Evolutionary conservation across 2,797 vertebrate genomes (phyloP), one percentile per base, ranked within the genome.

Genomic region (Chromis chromis): DNA sequence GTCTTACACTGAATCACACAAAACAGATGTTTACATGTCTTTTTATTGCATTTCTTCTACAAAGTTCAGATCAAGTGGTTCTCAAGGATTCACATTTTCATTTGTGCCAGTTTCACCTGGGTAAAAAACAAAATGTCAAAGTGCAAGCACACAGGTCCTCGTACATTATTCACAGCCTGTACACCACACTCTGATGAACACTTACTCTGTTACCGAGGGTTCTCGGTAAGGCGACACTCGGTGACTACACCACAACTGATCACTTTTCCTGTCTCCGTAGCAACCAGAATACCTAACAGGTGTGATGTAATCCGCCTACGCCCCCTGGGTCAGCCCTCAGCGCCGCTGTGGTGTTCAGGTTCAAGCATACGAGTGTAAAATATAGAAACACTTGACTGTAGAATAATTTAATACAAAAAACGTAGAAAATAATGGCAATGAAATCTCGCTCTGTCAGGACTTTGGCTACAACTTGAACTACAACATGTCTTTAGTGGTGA

Each of bases 231-330:
- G 4, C 4, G 76, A 91, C 54, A 83, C 89, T 74, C 56, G 1
- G 9, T 55, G 55, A 58, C 65, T 60, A 70, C 74, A 27, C 64
- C 52, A 31, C 69, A 6, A 33, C 72, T 65, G 75, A 90, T 88
- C 86, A 82, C 88, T 85, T 85, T 83, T 88, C 77, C 79, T 79
- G 71, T 87, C 62, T 6, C 89, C 66, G 64, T 73, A 50, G 90
- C 70, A 86, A 92, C 90, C 71, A 22, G 27, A 49, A 14, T 60
- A 52, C 27, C 62, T n/a, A 55, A 44, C 31, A 40, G 63, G 7
- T 53, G 46, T 54, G 74, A 81, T 39, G 55, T 73, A 70, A 87
- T 48, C 59, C 63, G 53, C 48, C 77, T 16, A 33, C 48, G 0
- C 22, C 16, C n/a, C 63, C 58, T 53, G 44, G 69, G 44, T 44